Percentiles rank a stretch among this genome's conserved stretches.
Evolutionary conservation across 2,797 vertebrate species (phyloP).

Genomic region (Eulemur mongoz): DNA sequence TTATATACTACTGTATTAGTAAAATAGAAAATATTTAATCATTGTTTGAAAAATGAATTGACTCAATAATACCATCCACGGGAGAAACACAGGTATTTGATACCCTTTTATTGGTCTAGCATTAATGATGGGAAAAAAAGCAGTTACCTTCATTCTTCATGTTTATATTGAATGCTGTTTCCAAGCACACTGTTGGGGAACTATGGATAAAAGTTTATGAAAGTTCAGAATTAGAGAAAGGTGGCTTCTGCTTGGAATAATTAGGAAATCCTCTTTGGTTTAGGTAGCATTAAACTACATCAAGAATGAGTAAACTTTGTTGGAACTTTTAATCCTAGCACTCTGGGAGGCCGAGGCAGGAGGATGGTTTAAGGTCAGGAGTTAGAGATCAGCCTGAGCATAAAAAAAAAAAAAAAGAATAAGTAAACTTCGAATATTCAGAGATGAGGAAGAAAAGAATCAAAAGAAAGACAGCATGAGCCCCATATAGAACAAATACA

Average conservation of each 20-base stretch:
- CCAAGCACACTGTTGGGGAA: background rate
- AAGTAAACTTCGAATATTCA: constrained; percentile 6
- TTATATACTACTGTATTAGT: background rate
- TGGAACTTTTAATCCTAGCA: too few species aligned
- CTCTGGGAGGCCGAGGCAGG: too few species aligned
- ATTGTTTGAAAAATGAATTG: constrained; percentile 43
- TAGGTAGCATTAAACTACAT: constrained; percentile 18
- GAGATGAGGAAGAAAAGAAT: background rate
- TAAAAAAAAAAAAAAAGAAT: background rate
- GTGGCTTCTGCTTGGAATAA: background rate
- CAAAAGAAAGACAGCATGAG: background rate
- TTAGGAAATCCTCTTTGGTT: constrained; percentile 44
- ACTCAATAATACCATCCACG: background rate
- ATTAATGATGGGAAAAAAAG: background rate
- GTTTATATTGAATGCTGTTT: constrained; percentile 18
- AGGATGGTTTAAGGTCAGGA: too few species aligned
- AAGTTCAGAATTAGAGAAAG: constrained; percentile 22
- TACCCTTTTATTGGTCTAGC: background rate
- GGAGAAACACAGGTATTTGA: constrained; percentile 2
- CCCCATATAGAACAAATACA: background rate
- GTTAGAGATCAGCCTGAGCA: too few species aligned
- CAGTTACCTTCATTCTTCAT: background rate
- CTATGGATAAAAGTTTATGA: background rate
- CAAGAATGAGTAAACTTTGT: constrained; percentile 5
- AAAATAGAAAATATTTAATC: constrained; percentile 22